Base-by-base conservation (phyloP, 2,888 invertebrate species). In the Falcaria lacertinaria region DNA sequence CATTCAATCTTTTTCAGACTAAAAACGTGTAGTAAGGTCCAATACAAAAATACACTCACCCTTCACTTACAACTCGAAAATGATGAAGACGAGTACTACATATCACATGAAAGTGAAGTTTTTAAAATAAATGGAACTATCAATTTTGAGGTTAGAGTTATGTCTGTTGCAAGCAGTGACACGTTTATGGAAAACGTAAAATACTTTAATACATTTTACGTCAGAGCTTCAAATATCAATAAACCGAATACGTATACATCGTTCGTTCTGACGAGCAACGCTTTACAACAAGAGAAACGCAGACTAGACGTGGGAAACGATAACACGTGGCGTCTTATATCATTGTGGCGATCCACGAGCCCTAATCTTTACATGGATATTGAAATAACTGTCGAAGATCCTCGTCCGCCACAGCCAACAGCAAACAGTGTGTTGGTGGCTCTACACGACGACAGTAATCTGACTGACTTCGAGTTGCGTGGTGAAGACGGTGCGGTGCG, bases 391-490 rank as follows among this genome's bases (percentile, higher is more conserved):
- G 1, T 37, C 4, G 14, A 37, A 22, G 22, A 37, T 2, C 11
- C 14, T 37, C 2, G 2, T 14, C 22, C 14, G 2, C 16, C 2
- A 8, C 34, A 15, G 7, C n/a, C 19, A 17, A 17, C 35, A 14
- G 15, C 19, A 33, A 33, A 33, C 15, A 33, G 16, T 19, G 15
- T 22, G n/a, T 38, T 45, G 15, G 42, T 22, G 5, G 8, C 15
- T 22, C 35, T 45, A 7, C 16, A 42, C 33, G 32, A 35, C n/a
- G 45, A 45, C 19, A 39, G 15, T 6, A 35, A 22, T 5, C 15
- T 39, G 22, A 42, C 42, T 4, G 45, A 45, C 22, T 45, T 45
- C 8, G 36, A 42, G 14, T 11, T 45, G 22, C 19, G 36, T 0
- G 39, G 42, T 13, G 17, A 13, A 15, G 32, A 39, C 15, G 40